phyloP scores from a whole-genome alignment of 1,140 invertebrate species.

The Orchesella cincta region DNA sequence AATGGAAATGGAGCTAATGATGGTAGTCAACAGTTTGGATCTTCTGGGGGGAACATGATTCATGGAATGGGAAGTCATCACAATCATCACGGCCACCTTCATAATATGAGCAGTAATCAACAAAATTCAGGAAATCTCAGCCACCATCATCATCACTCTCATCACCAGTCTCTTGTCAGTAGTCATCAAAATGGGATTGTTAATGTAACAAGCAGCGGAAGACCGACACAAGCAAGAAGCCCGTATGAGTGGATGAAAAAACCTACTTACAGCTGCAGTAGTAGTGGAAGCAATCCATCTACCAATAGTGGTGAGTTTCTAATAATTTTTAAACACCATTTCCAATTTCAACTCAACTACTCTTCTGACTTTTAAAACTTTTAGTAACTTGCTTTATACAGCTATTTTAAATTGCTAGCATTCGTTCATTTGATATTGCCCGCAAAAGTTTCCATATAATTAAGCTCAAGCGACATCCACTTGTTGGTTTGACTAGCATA shows the following conservation, averaged over 20 bases:
- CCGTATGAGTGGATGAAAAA: constrained; percentile 90
- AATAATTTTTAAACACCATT: background rate
- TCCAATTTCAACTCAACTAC: constrained; percentile 10
- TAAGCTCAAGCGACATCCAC: no score
- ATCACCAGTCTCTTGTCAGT: constrained; percentile 29
- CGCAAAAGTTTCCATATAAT: no score
- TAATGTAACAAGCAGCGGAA: constrained; percentile 36
- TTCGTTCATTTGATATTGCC: no score
- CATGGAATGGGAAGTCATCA: constrained; percentile 8
- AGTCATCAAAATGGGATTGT: constrained; percentile 6
- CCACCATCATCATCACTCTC: constrained; percentile 38
- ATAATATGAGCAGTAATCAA: constrained; percentile 4
- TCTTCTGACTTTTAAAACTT: no score
- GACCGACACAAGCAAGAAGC: constrained; percentile 69
- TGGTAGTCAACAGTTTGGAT: constrained; percentile 3
- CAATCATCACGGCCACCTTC: constrained; percentile 33
- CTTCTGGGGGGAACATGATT: constrained; percentile 33
- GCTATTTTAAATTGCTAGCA: no score
- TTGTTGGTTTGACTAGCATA: no score
- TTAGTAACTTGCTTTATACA: no score
- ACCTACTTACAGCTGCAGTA: constrained; percentile 75
- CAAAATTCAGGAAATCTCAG: constrained; percentile 46
- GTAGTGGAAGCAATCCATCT: constrained; percentile 27
- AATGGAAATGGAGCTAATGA: background rate
- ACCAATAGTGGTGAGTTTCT: constrained; percentile 71